Base-by-base conservation (phyloP, 2,888 invertebrate genomes). In the Idaea aversata region DNA sequence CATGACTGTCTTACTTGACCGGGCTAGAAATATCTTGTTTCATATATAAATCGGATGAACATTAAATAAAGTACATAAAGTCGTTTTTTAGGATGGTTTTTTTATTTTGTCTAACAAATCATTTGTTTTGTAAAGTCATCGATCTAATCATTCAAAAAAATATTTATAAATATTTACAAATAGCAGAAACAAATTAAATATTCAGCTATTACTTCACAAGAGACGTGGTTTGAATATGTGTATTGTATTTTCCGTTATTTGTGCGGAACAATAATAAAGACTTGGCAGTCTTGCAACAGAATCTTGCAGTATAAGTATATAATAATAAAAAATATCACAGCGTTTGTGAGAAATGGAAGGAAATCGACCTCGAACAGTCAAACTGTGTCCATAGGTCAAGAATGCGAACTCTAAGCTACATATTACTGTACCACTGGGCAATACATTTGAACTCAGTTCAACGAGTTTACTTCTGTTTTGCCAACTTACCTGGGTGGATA, bases 361-460 rank as follows among this genome's bases (percentile, higher is more conserved):
- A 74, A 75, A 77, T 71, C 75, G 69, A 65, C 77, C 75, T 79
- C 73, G 70, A 65, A 67, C 61, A 59, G 74, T 66, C 73, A 70
- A 65, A 67, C 62, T 59, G 74, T 65, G 34, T 75, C 15, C 15
- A 58, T 58, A 67, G 78, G 78, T 78, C 81, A 82, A 78, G 81
- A 75, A 68, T 70, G 70, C 61, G 25, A 34, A 15, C 35, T 16
- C 61, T 61, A 65, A 63, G 59, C 25, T 59, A 59, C 16, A 59
- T 15, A 59, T 59, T n/a, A n/a, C n/a, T 34, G 59, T 59, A 59
- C 4, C 59, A 59, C 15, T 15, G 5, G 58, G 38, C 38, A 5
- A 38, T 2, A 38, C 38, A 10, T 47, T 47, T 47, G 47, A 47
- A 47, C 47, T 47, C 47, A 10, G 10, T 47, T 47, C 47, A 47